Base-by-base conservation (phyloP, 2,888 invertebrate genomes). In the Cantharis flavilabris region DNA sequence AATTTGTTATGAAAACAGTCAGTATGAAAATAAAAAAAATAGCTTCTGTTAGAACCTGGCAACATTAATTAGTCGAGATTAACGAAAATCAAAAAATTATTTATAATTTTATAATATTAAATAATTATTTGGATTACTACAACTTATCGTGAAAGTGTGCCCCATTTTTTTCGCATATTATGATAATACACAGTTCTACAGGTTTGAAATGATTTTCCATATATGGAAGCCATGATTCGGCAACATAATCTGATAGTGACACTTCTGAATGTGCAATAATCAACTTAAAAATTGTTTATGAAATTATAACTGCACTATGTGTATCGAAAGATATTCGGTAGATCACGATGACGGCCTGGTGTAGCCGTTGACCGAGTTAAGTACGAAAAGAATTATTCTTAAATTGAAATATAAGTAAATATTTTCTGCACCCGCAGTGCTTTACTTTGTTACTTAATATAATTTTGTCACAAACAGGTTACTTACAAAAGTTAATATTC, bases 111-210 rank as follows among this genome's bases (percentile, higher is more conserved):
- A 26, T 26, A 26, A 26, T 26, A 71, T 70, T 65, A 28, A 77
- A 23, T 69, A 74, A 71, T 69, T 74, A 20, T 64, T 62, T 79
- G 75, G 75, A 69, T 49, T 71, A 73, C 74, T 79, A 74, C 74
- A 79, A 79, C 73, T 77, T 76, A 73, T 76, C 72, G 79, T 75
- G 79, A 79, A 79, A 79, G 79, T 79, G 76, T 79, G 79, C 72
- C 79, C 79, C 75, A 79, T 79, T 79, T 79, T 79, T 79, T 79
- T 71, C 26, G 67, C 67, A 69, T 77, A 75, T 75, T 77, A 77
- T 77, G 70, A 77, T 79, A 77, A 79, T 77, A 77, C 73, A 62
- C 71, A 70, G 62, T 69, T 73, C 77, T 76, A 75, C 79, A 79
- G 73, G 77, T 77, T 79, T 74, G 77, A 79, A 79, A 79, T 79